Base-by-base conservation (phyloP, 2,888 invertebrate genomes). In the Sericinus montela region DNA sequence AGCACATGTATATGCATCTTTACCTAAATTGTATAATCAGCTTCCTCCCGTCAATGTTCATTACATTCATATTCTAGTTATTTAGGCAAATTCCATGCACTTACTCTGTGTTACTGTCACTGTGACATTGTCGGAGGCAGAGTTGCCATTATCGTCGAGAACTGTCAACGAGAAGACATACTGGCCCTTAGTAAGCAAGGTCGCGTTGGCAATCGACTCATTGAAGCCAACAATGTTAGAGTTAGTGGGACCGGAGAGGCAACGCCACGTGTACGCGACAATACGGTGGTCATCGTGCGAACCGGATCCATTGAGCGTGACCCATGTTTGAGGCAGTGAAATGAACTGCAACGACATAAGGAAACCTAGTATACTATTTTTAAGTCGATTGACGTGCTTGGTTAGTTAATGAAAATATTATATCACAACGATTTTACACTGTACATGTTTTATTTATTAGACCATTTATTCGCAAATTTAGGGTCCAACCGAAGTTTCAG, bases 281-380 rank as follows among this genome's bases (percentile, higher is more conserved):
- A 97, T 95, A 65, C 93, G 92, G 67, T 95, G 93, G 76, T 97
- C 97, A 77, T 97, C 97, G 58, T 89, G 92, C 34, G 95, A 96
- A 65, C 91, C 91, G 0, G 93, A 92, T 0, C 96, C 98, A 85
- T 98, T 95, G 41, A 98, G 84, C 0, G 91, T 69, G 11, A 93
- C 91, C 92, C 94, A 94, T 10, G 95, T 96, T 74, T 94, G 92
- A 4, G 98, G 97, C 45, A 98, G 90, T 55, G 94, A 94, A 61
- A 97, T 93, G 45, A 94, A 95, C 91, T 91, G 76, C 16, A 85
- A 76, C 61, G 57, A 47, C 34, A 34, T 34, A 34, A 13, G 4
- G 13, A 11, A 8, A 11, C 30, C 11, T 30, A 30, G 11, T 30
- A 4, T 30, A n/a, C 8, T 15, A 28, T 4, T 1, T 14, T 39